These are phyloP conservation scores for Bradypodion ventrale DNA, from an alignment of 2,797 vertebrate species.

Conservation along the genomic window DNA sequence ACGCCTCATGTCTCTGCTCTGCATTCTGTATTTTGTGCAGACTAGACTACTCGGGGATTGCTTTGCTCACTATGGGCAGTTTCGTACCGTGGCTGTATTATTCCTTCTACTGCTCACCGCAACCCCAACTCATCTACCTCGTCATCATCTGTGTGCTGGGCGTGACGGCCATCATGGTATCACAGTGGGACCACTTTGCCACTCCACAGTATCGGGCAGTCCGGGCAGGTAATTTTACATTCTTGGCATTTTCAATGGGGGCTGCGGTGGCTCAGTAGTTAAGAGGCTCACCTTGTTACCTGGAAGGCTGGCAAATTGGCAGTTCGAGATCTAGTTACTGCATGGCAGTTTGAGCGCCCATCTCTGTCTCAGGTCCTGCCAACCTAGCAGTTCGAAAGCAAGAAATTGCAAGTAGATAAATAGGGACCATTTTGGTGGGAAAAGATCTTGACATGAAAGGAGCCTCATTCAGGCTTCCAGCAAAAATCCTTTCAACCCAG, in stretches of 20 bases:
- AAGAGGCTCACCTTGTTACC: too few species aligned
- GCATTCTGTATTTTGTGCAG: conserved; percentile 17
- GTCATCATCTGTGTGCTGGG: conserved; percentile 53
- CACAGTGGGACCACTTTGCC: conserved; percentile 50
- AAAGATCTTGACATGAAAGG: too few species aligned
- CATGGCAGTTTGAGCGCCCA: too few species aligned
- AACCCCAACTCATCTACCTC: conserved; percentile 57
- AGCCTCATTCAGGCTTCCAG: too few species aligned
- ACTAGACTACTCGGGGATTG: conserved; percentile 57
- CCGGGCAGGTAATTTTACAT: conserved; percentile 37
- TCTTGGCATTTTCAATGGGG: background rate
- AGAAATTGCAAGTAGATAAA: too few species aligned
- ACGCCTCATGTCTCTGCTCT: background rate
- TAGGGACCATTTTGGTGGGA: too few species aligned
- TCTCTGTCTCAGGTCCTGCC: too few species aligned
- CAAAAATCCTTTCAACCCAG: too few species aligned
- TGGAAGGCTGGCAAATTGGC: too few species aligned
- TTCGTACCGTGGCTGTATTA: conserved; percentile 59
- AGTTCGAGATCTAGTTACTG: too few species aligned
- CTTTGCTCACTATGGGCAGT: conserved; percentile 56
- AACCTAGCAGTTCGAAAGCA: too few species aligned
- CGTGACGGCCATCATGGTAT: conserved; percentile 49
- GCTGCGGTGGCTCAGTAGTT: too few species aligned
- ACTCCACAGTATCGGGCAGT: conserved; percentile 51
- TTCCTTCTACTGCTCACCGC: conserved; percentile 56